phyloP scores from a whole-genome alignment of 1,140 invertebrate species.

The Nephila pilipes region DNA sequence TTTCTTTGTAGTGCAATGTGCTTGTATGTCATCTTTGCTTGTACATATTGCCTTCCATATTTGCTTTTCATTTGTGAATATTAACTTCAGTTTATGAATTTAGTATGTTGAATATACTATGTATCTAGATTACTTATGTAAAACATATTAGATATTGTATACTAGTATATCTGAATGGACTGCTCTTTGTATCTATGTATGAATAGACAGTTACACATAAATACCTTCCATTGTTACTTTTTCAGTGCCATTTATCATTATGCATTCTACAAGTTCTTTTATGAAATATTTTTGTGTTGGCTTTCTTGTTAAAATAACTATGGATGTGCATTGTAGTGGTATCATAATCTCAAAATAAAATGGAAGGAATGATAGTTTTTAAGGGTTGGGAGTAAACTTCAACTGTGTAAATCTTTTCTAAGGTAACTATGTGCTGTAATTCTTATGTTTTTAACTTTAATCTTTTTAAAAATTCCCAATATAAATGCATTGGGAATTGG shows the following conservation, averaged over 20 bases:
- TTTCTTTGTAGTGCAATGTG: neutral
- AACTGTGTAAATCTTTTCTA: no score
- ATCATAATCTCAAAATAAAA: neutral
- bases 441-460: no score
- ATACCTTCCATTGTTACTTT: neutral
- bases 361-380: neutral
- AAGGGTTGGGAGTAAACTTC: no score
- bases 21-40: conserved; percentile 3
- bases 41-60: neutral
- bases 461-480: no score
- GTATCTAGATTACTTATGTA: conserved; percentile 2
- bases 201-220: neutral
- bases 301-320: neutral
- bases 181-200: neutral
- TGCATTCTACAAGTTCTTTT: neutral
- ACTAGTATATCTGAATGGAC: neutral
- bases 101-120: neutral
- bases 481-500: no score
- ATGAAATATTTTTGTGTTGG: neutral
- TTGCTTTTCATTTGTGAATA: neutral
- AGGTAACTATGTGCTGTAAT: no score
- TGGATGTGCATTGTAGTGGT: neutral
- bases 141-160: neutral
- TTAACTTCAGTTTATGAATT: neutral
- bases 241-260: conserved; percentile 8